phyloP scores from a whole-genome alignment of 2,888 invertebrate species.

The Ichneumoninae sp. region DNA sequence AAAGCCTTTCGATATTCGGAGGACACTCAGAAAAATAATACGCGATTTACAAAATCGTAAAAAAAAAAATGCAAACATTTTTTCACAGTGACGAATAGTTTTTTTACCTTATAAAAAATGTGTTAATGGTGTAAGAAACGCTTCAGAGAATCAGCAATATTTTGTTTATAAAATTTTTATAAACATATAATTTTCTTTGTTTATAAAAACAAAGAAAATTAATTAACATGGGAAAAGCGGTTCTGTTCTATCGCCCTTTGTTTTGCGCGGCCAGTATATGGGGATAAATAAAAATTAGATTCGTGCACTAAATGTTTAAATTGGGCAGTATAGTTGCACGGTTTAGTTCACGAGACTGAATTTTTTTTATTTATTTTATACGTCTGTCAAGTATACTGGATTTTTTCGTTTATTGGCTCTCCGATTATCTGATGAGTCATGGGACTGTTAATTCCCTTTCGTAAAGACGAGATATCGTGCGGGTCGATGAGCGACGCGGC shows the following conservation, averaged over 20 bases:
- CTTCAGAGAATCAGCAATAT: too few relatives aligned
- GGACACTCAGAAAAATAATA: too few relatives aligned
- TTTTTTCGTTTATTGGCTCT: conserved; percentile 46
- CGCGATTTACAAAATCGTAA: too few relatives aligned
- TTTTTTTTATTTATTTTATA: conserved; percentile 31
- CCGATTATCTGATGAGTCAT: conserved; percentile 40
- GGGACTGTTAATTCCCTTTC: conserved; percentile 42
- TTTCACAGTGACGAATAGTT: too few relatives aligned
- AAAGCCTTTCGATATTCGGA: not conserved
- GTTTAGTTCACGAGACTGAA: conserved; percentile 15
- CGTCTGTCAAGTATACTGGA: conserved; percentile 21
- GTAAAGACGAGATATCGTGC: conserved; percentile 27
- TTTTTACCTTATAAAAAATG: too few relatives aligned
- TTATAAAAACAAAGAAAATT: too few relatives aligned
- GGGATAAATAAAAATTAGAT: not conserved
- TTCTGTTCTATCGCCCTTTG: not conserved
- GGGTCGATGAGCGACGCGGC: conserved; percentile 1
- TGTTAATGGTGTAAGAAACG: too few relatives aligned
- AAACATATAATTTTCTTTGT: too few relatives aligned
- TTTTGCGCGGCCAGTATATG: not conserved
- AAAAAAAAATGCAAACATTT: too few relatives aligned
- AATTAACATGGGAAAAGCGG: not conserved
- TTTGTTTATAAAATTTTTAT: too few relatives aligned
- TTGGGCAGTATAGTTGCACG: not conserved
- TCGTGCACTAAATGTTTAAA: not conserved